A percentile compares a stretch with the other conserved stretches of the same genome.
phyloP scores from a whole-genome alignment of 2,797 vertebrate species.

The Molossus molossus region DNA sequence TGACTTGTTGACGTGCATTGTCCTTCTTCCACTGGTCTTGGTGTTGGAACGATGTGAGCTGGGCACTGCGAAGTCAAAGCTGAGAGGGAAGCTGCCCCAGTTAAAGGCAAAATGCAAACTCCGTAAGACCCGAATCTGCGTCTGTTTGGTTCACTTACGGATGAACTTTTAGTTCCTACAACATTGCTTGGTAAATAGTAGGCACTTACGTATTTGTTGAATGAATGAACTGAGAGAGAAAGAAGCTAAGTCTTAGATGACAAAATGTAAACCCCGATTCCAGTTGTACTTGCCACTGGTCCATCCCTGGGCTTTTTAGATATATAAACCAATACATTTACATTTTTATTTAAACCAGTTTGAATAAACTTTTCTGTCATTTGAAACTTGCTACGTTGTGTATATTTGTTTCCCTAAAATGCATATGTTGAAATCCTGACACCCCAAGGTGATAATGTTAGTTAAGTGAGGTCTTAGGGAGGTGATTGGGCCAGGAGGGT shows the following conservation, averaged over 20 bases:
- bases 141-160: not conserved
- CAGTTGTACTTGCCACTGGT: not conserved
- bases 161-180: not conserved
- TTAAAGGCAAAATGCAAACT: not conserved
- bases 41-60: not conserved
- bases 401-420: not conserved
- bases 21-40: not conserved
- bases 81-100: not conserved
- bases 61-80: not conserved
- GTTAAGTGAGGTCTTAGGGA: not conserved
- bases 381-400: not conserved
- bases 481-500: not conserved
- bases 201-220: not conserved
- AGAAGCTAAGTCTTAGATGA: not conserved
- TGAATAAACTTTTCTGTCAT: not conserved
- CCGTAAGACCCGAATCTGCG: not conserved
- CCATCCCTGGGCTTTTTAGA: not conserved
- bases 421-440: not conserved
- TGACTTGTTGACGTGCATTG: not conserved
- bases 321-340: not conserved
- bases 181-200: not conserved
- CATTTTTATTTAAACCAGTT: not conserved
- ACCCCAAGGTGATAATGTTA: not conserved
- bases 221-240: not conserved
- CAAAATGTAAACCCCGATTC: not conserved